Evolutionary conservation across 1,140 invertebrate species (phyloP), one percentile per base, ranked within the genome.

Genomic region (Vanessa atalanta): DNA sequence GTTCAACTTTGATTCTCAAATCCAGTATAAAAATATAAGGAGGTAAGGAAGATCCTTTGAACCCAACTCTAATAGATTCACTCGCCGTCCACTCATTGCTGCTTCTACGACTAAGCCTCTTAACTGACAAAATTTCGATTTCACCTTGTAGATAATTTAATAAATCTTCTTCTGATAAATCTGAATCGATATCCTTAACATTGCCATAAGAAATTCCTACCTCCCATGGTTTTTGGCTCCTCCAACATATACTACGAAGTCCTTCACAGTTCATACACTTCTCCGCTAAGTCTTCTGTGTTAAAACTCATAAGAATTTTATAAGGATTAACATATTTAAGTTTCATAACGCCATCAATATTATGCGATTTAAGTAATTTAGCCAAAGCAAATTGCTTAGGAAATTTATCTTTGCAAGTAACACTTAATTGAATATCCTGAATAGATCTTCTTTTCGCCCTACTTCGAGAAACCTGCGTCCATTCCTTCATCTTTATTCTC

Each of bases 181-280:
- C 69, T 13, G 48, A 48, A 50, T 70, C 69, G 11, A 70, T 57
- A 70, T 70, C 47, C n/a, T 57, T 70, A 47, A 70, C 47, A 12
- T 64, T 63, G 5, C 69, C 69, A 50, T 63, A 63, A 4, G 47
- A 23, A 31, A 70, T 70, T 20, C 47, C 43, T 14, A 70, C 23
- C 15, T 70, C 57, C n/a, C 57, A 55, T 6, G 69, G 23, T 48
- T 47, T 47, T 23, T 63, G 57, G 14, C 47, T 20, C 20, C 37
- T 47, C 69, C 69, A 70, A 26, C 57, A 60, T 47, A 26, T 64
- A 8, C 47, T 51, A 48, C 23, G 16, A 14, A 63, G 48, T 50
- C 48, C 68, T 16, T 70, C 53, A 4, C 9, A 48, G 20, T 23
- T 48, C 14, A 70, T 23, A 50, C 64, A 47, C 13, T 26, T 70